These are phyloP conservation scores for Apaloderma vittatum DNA, from an alignment of 2,113 vertebrate genomes.

Conservation along the genomic window DNA sequence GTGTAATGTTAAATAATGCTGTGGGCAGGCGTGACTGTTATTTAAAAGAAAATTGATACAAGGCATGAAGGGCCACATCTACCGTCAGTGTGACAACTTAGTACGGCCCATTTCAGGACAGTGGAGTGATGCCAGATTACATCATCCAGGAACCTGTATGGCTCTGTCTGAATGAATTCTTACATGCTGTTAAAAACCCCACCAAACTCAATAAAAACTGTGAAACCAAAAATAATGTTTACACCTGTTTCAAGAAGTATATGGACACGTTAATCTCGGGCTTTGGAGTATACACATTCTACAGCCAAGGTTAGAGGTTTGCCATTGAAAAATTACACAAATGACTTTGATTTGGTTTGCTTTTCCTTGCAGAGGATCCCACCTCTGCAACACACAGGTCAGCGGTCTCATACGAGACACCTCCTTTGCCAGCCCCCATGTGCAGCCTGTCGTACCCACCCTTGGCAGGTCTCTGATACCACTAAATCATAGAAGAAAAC, in stretches of 20 bases:
- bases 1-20: conserved; percentile 5
- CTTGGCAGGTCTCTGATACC: not conserved
- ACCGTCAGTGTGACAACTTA: not conserved
- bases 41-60: not conserved
- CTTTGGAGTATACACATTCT: not conserved
- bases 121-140: not conserved
- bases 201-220: not conserved
- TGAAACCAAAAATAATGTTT: not conserved
- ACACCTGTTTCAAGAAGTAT: not conserved
- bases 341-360: not conserved
- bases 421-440: not conserved
- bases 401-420: accelerated
- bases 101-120: not conserved
- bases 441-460: not conserved
- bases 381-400: not conserved
- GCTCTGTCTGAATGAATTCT: not conserved
- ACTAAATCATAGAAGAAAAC: not conserved
- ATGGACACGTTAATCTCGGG: not conserved
- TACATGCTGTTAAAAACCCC: not conserved
- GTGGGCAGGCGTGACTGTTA: conserved; percentile 5
- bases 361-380: not conserved
- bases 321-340: not conserved
- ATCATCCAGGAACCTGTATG: not conserved
- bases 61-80: not conserved
- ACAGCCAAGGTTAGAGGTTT: not conserved